A percentile compares a stretch with the other conserved stretches of the same genome.
These are phyloP conservation scores for Gallirallus australis DNA, from an alignment of 2,797 vertebrate genomes.

Conservation along the genomic window DNA sequence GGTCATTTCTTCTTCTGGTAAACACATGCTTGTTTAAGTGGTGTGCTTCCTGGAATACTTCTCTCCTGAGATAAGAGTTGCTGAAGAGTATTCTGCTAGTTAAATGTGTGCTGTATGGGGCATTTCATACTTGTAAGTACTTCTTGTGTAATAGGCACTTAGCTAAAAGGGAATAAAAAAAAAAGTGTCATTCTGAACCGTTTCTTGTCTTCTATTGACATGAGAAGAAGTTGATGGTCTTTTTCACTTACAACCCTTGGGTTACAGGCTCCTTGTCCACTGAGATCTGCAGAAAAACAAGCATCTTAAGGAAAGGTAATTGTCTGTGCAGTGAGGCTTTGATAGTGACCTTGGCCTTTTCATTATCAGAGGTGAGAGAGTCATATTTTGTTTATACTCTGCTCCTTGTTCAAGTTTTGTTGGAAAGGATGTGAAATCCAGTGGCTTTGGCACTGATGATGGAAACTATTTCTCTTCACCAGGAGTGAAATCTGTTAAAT, in stretches of 20 bases:
- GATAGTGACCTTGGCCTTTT: neutral
- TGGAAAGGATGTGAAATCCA: neutral
- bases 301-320: neutral
- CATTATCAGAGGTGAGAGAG: neutral
- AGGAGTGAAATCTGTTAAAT: neutral
- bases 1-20: neutral
- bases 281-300: neutral
- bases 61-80: neutral
- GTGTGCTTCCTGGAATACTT: neutral
- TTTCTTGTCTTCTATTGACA: neutral
- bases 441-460: neutral
- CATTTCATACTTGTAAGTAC: constrained; percentile 10
- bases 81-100: neutral
- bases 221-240: neutral
- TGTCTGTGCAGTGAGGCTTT: neutral
- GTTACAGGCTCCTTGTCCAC: neutral
- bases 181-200: neutral
- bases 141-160: neutral
- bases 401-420: neutral
- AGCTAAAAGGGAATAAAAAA: neutral
- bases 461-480: neutral
- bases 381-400: neutral
- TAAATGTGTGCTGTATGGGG: neutral
- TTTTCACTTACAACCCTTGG: neutral
- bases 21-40: neutral